Percentiles rank a stretch among this genome's conserved stretches.
phyloP scores from a whole-genome alignment of 2,888 invertebrate genomes.

The Chrysodeixis includens region DNA sequence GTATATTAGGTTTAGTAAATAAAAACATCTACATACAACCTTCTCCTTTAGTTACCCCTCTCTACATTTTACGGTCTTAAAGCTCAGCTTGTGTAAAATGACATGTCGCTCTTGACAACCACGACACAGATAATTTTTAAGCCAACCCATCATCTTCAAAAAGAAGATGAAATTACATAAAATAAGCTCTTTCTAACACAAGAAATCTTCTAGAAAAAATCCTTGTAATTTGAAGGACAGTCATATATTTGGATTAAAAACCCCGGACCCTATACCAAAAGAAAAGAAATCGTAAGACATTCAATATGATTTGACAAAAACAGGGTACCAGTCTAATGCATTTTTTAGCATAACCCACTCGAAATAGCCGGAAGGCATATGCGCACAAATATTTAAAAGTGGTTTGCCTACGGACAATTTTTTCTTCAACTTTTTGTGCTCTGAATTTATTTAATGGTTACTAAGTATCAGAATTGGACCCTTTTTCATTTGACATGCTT shows the following conservation, averaged over 20 bases:
- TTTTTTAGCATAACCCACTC: conserved; percentile 88
- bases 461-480: conserved; percentile 83
- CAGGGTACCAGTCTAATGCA: conserved; percentile 51
- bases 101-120: conserved; percentile 27
- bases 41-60: conserved; percentile 1
- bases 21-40: background rate
- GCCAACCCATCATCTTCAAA: conserved; percentile 33
- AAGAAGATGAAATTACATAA: conserved; percentile 34
- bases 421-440: conserved; percentile 72
- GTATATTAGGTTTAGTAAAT: no score
- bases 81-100: conserved; percentile 13
- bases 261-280: conserved; percentile 61
- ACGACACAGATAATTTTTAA: conserved; percentile 41
- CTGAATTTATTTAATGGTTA: conserved; percentile 88
- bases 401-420: conserved; percentile 81
- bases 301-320: conserved; percentile 71
- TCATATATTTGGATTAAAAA: conserved; percentile 69
- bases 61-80: background rate
- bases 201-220: conserved; percentile 23
- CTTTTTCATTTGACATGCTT: conserved; percentile 82
- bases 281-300: conserved; percentile 74
- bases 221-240: conserved; percentile 56
- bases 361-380: conserved; percentile 88
- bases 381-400: conserved; percentile 87
- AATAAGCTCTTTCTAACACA: conserved; percentile 41